Evolutionary conservation across 2,113 vertebrate genomes (phyloP).

Genomic region (Erythrocercus mccallii): DNA sequence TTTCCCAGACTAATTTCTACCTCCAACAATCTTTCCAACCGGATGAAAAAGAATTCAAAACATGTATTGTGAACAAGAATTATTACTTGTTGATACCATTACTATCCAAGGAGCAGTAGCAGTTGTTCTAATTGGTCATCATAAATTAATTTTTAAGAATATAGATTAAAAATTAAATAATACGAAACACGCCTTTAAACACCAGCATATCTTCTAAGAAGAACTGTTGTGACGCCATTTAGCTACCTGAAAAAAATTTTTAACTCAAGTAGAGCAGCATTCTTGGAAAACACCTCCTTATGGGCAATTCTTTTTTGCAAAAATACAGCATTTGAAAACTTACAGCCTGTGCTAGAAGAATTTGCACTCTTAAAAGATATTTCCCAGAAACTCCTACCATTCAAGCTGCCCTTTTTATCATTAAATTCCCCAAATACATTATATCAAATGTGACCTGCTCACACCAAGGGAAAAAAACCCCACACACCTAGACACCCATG

Average conservation of each 20-base stretch:
- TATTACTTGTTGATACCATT: not conserved
- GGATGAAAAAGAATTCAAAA: not conserved
- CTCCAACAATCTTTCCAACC: not conserved
- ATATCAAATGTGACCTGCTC: fast-evolving
- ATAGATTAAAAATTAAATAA: not conserved
- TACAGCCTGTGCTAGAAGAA: not conserved
- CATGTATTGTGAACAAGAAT: not conserved
- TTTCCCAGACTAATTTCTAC: not conserved
- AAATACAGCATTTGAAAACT: not conserved
- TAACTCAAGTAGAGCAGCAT: not conserved
- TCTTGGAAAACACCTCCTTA: not conserved
- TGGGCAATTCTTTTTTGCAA: fast-evolving
- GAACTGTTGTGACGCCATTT: not conserved
- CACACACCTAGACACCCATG: not conserved
- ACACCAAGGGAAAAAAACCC: not conserved
- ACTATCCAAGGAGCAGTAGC: not conserved
- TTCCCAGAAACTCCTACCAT: not conserved
- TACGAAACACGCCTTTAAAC: not conserved
- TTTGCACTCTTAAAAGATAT: not conserved
- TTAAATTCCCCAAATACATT: not conserved
- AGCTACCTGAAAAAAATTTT: not conserved
- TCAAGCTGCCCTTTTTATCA: not conserved
- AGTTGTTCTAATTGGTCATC: not conserved
- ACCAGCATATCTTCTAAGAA: not conserved
- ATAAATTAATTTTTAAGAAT: not conserved